Percentiles rank a stretch among this genome's conserved stretches.
These are phyloP conservation scores for Sceloporus tristichus DNA, from an alignment of 2,113 vertebrate species.

Conservation along the genomic window DNA sequence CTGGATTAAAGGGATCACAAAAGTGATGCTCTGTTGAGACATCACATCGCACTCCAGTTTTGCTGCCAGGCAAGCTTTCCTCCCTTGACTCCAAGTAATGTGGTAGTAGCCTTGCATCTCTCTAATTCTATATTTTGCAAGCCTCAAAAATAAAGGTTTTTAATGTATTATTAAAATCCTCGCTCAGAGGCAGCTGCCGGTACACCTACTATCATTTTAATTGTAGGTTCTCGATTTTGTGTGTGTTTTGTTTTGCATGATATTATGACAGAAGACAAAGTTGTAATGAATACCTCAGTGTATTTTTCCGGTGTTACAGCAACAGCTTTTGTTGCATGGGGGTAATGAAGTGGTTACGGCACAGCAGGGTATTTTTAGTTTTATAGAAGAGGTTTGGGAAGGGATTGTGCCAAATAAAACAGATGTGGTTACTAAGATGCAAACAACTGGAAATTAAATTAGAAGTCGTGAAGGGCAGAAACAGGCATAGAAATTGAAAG, in stretches of 20 bases:
- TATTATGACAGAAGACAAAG: slow-evolving; percentile 70
- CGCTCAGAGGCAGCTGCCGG: slow-evolving; percentile 81
- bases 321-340: slow-evolving; percentile 59
- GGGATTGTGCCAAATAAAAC: slow-evolving; percentile 64
- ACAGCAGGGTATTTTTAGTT: slow-evolving; percentile 68
- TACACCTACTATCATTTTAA: slow-evolving; percentile 88
- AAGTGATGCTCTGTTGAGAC: slow-evolving; percentile 62
- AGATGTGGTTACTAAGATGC: slow-evolving; percentile 46
- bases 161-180: slow-evolving; percentile 85
- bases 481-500: slow-evolving; percentile 43
- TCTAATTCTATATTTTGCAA: slow-evolving; percentile 88
- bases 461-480: slow-evolving; percentile 49
- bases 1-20: slow-evolving; percentile 75
- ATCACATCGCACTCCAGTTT: slow-evolving; percentile 64
- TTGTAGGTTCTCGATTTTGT: slow-evolving; percentile 86
- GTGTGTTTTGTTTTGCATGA: slow-evolving; percentile 67
- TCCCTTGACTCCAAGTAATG: slow-evolving; percentile 61
- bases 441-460: slow-evolving; percentile 63
- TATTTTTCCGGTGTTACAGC: slow-evolving; percentile 54
- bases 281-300: slow-evolving; percentile 68
- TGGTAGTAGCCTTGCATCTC: slow-evolving; percentile 73
- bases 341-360: slow-evolving; percentile 63
- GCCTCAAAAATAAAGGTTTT: slow-evolving; percentile 87
- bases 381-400: slow-evolving; percentile 66
- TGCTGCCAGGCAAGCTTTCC: slow-evolving; percentile 64